Evolutionary conservation across 2,113 vertebrate species (phyloP).

Genomic region (Rallus limicola): DNA sequence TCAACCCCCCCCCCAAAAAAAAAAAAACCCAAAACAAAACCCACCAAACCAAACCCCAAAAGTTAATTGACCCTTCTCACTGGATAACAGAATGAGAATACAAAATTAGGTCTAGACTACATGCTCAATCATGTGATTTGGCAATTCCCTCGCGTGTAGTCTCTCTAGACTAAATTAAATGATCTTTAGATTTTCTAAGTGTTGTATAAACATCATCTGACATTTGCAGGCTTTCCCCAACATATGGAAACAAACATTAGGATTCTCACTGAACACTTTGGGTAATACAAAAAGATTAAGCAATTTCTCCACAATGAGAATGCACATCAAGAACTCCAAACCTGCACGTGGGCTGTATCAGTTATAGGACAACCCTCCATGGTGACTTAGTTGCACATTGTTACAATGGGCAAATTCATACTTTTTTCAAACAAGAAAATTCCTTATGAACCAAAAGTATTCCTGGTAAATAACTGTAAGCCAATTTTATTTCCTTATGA

Average conservation of each 20-base stretch:
- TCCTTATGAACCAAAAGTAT: neutral
- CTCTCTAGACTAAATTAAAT: neutral
- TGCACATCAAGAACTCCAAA: neutral
- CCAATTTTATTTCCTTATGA: neutral
- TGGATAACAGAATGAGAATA: neutral
- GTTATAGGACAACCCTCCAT: rapidly evolving
- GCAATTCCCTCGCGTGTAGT: neutral
- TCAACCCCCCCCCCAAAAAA: no score
- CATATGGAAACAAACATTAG: neutral
- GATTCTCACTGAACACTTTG: neutral
- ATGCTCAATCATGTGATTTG: rapidly evolving
- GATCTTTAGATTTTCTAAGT: neutral
- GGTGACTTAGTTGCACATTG: neutral
- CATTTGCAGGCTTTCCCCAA: neutral
- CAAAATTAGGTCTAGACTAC: neutral
- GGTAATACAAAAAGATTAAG: neutral
- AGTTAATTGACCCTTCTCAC: neutral
- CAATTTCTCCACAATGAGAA: neutral
- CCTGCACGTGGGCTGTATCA: rapidly evolving
- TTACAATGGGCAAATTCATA: neutral
- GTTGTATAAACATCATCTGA: neutral
- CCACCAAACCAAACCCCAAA: neutral
- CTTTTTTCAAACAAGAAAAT: neutral
- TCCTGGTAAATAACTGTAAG: neutral
- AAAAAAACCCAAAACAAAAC: neutral